phyloP scores from a whole-genome alignment of 2,888 invertebrate species.

The Hydraecia micacea region DNA sequence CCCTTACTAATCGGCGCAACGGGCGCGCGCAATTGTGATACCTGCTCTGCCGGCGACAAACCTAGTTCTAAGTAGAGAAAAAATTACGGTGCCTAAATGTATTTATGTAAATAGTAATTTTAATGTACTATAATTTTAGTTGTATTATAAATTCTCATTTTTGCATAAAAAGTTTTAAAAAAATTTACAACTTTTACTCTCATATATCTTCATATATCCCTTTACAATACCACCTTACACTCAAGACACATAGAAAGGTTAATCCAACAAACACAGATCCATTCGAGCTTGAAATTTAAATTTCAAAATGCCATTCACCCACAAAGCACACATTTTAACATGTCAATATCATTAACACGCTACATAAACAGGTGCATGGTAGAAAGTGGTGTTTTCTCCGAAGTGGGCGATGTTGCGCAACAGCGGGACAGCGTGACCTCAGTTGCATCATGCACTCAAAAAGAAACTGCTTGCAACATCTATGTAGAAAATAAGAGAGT shows the following conservation, averaged over 20 bases:
- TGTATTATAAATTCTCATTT: slow-evolving; percentile 88
- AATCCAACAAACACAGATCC: slow-evolving; percentile 29
- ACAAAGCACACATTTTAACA: slow-evolving; percentile 66
- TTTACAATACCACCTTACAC: slow-evolving; percentile 6
- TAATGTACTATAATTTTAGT: slow-evolving; percentile 88
- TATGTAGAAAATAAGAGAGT: slow-evolving; percentile 85
- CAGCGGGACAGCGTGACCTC: slow-evolving; percentile 82
- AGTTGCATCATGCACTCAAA: slow-evolving; percentile 84
- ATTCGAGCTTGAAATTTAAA: slow-evolving; percentile 47
- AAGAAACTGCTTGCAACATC: slow-evolving; percentile 83
- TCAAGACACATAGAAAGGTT: slow-evolving; percentile 37
- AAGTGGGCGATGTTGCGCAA: slow-evolving; percentile 81
- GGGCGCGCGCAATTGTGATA: slow-evolving; percentile 86
- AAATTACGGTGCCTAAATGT: slow-evolving; percentile 91
- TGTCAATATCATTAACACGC: slow-evolving; percentile 74
- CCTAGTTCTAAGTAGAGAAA: slow-evolving; percentile 89
- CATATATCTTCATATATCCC: slow-evolving; percentile 8
- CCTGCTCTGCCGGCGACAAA: slow-evolving; percentile 89
- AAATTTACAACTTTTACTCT: slow-evolving; percentile 56
- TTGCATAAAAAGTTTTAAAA: slow-evolving; percentile 85
- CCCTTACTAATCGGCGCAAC: slow-evolving; percentile 90
- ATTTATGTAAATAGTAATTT: slow-evolving; percentile 91
- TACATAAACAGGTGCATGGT: slow-evolving; percentile 78
- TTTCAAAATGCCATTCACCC: slow-evolving; percentile 60
- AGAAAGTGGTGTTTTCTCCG: slow-evolving; percentile 86